phyloP scores from a whole-genome alignment of 2,888 invertebrate species.

The Arge pagana region DNA sequence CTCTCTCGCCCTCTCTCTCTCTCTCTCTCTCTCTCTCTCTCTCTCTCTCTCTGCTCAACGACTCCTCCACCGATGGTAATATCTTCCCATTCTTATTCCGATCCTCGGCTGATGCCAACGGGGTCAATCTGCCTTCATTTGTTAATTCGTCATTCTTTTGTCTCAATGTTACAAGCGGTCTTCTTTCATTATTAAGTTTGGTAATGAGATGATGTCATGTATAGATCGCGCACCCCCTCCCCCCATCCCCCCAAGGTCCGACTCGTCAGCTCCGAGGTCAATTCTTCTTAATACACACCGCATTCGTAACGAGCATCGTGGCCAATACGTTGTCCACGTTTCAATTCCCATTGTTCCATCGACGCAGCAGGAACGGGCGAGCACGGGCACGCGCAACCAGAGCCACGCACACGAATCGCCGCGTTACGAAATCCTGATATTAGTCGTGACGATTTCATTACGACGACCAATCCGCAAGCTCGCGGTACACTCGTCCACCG shows the following conservation, averaged over 20 bases:
- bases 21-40: conserved; percentile 32
- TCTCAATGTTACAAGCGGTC: conserved; percentile 30
- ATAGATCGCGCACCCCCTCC: conserved; percentile 13
- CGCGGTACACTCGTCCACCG: too few relatives aligned
- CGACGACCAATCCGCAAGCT: conserved; percentile 35
- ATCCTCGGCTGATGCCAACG: conserved; percentile 38
- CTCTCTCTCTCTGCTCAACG: conserved; percentile 21
- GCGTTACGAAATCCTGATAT: too few relatives aligned
- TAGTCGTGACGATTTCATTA: conserved; percentile 54
- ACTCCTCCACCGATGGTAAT: conserved; percentile 23
- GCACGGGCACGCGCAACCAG: too few relatives aligned
- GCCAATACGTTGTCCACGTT: too few relatives aligned
- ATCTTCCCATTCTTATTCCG: conserved; percentile 30
- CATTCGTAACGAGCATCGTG: too few relatives aligned
- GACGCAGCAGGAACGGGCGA: too few relatives aligned
- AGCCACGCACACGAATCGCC: too few relatives aligned
- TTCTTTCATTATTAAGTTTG: conserved; percentile 33
- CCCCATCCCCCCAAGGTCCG: too few relatives aligned
- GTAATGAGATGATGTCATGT: conserved; percentile 34
- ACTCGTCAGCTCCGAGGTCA: too few relatives aligned
- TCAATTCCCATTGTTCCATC: too few relatives aligned
- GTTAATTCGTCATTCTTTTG: conserved; percentile 33
- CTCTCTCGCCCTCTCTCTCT: conserved; percentile 35
- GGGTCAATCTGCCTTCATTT: conserved; percentile 47
- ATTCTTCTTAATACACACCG: too few relatives aligned